Evolutionary conservation across 2,113 vertebrate species (phyloP).

Genomic region (Notarius quadriscutis): DNA sequence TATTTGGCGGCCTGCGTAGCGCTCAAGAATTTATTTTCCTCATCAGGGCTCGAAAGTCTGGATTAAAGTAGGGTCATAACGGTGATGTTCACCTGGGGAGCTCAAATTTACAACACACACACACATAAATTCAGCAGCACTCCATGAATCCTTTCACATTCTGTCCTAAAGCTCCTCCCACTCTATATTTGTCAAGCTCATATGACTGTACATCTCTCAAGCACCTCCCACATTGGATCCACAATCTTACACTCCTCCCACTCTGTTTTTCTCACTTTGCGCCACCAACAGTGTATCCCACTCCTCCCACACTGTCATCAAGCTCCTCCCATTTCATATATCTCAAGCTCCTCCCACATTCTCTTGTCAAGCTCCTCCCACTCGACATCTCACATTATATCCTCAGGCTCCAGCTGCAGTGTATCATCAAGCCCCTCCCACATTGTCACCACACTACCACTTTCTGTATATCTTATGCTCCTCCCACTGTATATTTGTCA

Average conservation of each 20-base stretch:
- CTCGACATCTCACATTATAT: neutral
- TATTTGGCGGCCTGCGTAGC: neutral
- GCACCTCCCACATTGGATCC: no score
- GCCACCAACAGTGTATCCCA: no score
- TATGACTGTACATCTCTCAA: no score
- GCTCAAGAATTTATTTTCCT: neutral
- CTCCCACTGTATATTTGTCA: neutral
- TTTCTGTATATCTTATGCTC: no score
- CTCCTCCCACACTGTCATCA: no score
- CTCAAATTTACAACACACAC: neutral
- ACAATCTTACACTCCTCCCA: no score
- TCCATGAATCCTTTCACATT: neutral
- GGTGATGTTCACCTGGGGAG: neutral
- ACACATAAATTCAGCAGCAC: neutral
- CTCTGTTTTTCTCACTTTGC: no score
- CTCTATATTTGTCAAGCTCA: no score
- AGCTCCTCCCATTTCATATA: no score
- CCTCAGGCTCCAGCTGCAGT: neutral
- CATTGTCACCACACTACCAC: neutral
- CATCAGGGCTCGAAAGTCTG: neutral
- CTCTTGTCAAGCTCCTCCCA: neutral
- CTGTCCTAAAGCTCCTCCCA: no score
- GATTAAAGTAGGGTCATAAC: constrained; percentile 11
- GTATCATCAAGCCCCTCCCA: neutral
- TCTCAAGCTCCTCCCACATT: no score